Base-by-base conservation (phyloP, 2,888 invertebrate genomes). In the Eilema caniola region DNA sequence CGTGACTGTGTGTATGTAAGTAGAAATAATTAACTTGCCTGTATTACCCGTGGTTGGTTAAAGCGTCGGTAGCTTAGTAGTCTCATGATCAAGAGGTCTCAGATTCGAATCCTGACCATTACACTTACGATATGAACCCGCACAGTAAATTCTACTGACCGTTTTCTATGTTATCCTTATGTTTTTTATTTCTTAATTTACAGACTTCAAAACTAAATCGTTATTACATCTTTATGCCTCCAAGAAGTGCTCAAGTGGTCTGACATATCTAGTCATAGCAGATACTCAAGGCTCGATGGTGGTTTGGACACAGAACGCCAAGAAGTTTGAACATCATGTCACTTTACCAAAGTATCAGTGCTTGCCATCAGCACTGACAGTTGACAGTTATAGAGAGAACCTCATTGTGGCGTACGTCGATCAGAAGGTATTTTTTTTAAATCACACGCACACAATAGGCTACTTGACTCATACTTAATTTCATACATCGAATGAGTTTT, bases 381-480 rank as follows among this genome's bases (percentile, higher is more conserved):
- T 98, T 61, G 96, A 97, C 85, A 95, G 96, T 24, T 89, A 88
- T 12, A 91, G 92, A 2, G 95, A 96, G 8, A 95, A 95, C 61
- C 89, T 98, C 11, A 96, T 98, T 47, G 95, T 97, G 14, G 96
- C 96, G 3, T 98, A 98, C 92, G 96, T 98, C 0, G 97, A 99
- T 93, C 97, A 97, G 83, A 97, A 97, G 96, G 98, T 98, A 82
- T 24, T 23, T 70, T 23, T n/a, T 47, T 23, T 16, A 8, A 7
- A 28, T 28, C 20, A 31, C n/a, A n/a, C n/a, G n/a, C n/a, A n/a
- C n/a, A n/a, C n/a, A n/a, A n/a, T n/a, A n/a, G n/a, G n/a, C n/a
- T n/a, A n/a, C n/a, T n/a, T n/a, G n/a, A n/a, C n/a, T n/a, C n/a
- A n/a, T n/a, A n/a, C n/a, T n/a, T n/a, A n/a, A n/a, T n/a, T n/a